A percentile compares a stretch with the other conserved stretches of the same genome.
phyloP scores from a whole-genome alignment of 2,113 vertebrate species.

The Pangasianodon hypophthalmus region DNA sequence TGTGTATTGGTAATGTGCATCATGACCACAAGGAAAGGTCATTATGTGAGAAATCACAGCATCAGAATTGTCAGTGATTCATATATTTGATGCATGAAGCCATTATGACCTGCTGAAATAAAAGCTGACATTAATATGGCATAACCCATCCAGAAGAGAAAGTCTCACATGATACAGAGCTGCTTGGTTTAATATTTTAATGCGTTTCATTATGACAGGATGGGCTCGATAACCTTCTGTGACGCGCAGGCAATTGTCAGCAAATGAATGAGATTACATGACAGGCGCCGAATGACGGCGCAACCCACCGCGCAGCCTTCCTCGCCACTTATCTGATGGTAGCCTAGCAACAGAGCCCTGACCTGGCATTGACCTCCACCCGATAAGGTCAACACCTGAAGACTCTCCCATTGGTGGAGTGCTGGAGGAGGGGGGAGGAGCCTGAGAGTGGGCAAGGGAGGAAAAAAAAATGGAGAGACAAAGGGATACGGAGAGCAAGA shows the following conservation, averaged over 20 bases:
- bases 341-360: conserved; percentile 81
- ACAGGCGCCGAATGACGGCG: conserved; percentile 75
- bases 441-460: conserved; percentile 63
- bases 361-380: conserved; percentile 81
- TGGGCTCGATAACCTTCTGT: conserved; percentile 77
- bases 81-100: not conserved
- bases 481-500: conserved; percentile 46
- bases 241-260: conserved; percentile 76
- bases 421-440: conserved; percentile 65
- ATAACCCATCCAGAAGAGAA: not conserved
- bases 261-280: conserved; percentile 82
- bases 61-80: not conserved
- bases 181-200: conserved; percentile 80
- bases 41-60: not conserved
- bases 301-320: conserved; percentile 66
- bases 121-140: not conserved
- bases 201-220: conserved; percentile 79
- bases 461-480: conserved; percentile 36
- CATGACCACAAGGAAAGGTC: not conserved
- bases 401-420: conserved; percentile 77
- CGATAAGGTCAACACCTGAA: conserved; percentile 84
- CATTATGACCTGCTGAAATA: not conserved
- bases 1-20: no score
- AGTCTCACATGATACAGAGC: not conserved
- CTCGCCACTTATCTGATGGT: conserved; percentile 80